A percentile compares a stretch with the other conserved stretches of the same genome.
Conservation (phyloP, 1,140 invertebrate genomes). For the Drosophila neocordata region DNA sequence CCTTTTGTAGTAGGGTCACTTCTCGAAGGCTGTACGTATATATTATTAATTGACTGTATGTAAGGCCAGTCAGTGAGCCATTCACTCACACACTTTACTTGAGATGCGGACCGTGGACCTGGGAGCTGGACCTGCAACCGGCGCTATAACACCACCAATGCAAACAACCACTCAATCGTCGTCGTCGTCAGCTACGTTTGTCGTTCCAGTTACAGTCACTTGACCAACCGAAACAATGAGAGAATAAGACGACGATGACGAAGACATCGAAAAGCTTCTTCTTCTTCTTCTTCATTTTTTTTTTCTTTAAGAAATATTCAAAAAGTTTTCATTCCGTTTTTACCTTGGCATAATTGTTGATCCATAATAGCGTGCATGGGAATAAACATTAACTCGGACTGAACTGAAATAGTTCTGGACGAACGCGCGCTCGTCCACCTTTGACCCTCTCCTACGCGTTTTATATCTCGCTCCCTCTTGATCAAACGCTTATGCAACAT, state of each 20-base stretch:
- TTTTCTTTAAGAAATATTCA: conserved; percentile 4
- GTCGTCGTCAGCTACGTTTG: conserved; percentile 26
- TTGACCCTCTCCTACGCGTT: conserved; percentile 67
- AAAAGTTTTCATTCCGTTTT: conserved; percentile 44
- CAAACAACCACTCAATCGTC: conserved; percentile 34
- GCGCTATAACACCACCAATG: conserved; percentile 64
- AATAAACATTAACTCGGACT: conserved; percentile 56
- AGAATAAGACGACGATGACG: conserved; percentile 61
- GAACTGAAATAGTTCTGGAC: conserved; percentile 66
- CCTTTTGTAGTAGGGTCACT: no score
- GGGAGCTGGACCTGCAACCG: conserved; percentile 27
- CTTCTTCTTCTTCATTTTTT: no score
- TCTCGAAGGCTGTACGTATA: not conserved
- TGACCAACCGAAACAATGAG: conserved; percentile 82
- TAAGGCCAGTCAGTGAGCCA: conserved; percentile 7
- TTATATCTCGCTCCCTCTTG: not conserved
- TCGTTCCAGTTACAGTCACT: conserved; percentile 82
- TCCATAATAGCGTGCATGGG: conserved; percentile 77
- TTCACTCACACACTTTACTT: conserved; percentile 29
- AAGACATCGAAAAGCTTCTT: conserved; percentile 28
- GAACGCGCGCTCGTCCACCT: conserved; percentile 75
- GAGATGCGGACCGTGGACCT: conserved; percentile 41
- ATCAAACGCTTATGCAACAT: conserved; percentile 66
- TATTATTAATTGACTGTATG: not conserved
- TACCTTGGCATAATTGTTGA: conserved; percentile 75